Base-by-base conservation (phyloP, 2,113 vertebrate genomes). In the Ceyx cyanopectus region DNA sequence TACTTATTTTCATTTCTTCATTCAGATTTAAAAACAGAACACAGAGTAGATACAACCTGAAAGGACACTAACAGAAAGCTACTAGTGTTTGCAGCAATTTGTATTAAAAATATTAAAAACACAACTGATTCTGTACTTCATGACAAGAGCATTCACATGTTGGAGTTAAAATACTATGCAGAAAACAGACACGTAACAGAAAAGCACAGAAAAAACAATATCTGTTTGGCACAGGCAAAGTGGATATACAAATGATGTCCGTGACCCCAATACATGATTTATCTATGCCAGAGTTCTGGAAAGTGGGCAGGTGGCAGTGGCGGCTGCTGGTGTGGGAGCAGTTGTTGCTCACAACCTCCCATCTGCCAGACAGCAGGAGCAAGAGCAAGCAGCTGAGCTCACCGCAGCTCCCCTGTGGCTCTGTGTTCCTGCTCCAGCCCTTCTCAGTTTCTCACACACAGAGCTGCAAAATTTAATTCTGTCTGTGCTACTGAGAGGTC, bases 301-400 rank as follows among this genome's bases (percentile, higher is more conserved):
- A 81, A 75, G 40, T 2, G 2, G 54, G 45, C 66, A 91, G 66
- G 53, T 15, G 6, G 37, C 0, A 0, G 37, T 69, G 60, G 69
- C 5, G 27, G 82, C 63, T 90, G 80, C 87, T 93, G 89, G 89
- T 95, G 78, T 50, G 29, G 57, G 74, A 93, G 58, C 87, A 91
- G 87, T 95, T 93, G 77, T 24, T 85, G 87, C 45, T 89, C 76
- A 60, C 60, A 78, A 50, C 76, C 65, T 93, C 77, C 95, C 89
- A 94, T 94, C 94, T 95, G 91, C 62, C 78, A 94, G 69, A 34
- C 87, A 87, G 61, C 40, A 72, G 74, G 45, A 94, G 77, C 15
- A 81, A 50, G n/a, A 81, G 48, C 30, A 78, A 72, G 43, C 84
- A 84, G 58, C 46, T 61, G 86, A 96, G 66, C 57, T 84, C 66